Percentiles rank a stretch among this genome's conserved stretches.
Evolutionary conservation across 2,113 vertebrate genomes (phyloP).

Genomic region (Paracanthobrama guichenoti): DNA sequence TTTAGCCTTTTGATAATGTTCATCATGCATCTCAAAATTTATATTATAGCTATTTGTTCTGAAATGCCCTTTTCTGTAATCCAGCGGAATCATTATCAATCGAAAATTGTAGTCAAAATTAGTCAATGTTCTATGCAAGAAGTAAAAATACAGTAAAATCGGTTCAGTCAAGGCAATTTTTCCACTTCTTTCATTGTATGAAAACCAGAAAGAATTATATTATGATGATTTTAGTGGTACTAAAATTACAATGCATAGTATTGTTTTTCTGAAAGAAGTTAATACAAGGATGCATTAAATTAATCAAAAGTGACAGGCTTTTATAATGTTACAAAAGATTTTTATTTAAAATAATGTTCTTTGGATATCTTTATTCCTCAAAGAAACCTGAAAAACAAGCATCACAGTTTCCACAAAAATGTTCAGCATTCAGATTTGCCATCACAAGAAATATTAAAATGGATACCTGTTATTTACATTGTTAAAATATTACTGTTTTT

Average conservation of each 20-base stretch:
- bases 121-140: neutral
- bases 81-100: neutral
- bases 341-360: neutral
- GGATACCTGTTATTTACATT: too few species aligned
- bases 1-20: neutral
- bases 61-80: neutral
- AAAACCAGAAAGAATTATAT: too few species aligned
- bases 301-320: neutral
- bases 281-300: too few species aligned
- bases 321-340: neutral
- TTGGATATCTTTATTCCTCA: too few species aligned
- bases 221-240: neutral
- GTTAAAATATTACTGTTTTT: too few species aligned
- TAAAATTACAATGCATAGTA: neutral
- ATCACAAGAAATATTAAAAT: too few species aligned
- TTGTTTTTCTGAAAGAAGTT: too few species aligned
- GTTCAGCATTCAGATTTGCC: too few species aligned
- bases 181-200: too few species aligned
- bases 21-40: neutral
- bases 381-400: neutral
- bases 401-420: neutral
- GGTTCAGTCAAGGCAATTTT: neutral
- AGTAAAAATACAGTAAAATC: neutral
- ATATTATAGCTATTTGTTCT: neutral
- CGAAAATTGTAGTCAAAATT: neutral